A percentile compares a stretch with the other conserved stretches of the same genome.
Evolutionary conservation across 2,888 invertebrate genomes (phyloP).

Genomic region (Drosophila parthenogenetica): DNA sequence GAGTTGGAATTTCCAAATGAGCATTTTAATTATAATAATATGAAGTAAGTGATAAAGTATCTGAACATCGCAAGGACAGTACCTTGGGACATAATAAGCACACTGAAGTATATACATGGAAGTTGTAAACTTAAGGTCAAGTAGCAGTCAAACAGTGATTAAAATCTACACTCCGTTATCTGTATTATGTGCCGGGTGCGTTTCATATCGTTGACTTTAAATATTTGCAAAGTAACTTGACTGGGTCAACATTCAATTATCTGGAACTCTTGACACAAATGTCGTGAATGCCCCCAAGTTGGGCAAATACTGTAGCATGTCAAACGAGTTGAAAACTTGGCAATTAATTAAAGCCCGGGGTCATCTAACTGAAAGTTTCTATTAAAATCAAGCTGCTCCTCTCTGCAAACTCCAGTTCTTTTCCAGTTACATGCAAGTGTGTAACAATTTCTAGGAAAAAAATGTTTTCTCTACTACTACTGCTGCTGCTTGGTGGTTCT

Average conservation of each 20-base stretch:
- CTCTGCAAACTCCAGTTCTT: slow-evolving; percentile 38
- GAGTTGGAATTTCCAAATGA: background rate
- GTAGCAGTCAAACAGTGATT: slow-evolving; percentile 45
- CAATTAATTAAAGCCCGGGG: slow-evolving; percentile 69
- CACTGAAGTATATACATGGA: background rate
- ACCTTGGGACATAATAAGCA: background rate
- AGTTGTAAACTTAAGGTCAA: slow-evolving; percentile 33
- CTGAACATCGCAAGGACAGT: background rate
- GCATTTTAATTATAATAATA: background rate
- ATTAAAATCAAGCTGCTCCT: slow-evolving; percentile 56
- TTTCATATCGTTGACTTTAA: slow-evolving; percentile 45
- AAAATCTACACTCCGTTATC: slow-evolving; percentile 39
- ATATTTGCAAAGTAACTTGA: slow-evolving; percentile 62
- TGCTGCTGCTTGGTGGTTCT: slow-evolving; percentile 26
- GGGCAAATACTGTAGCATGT: slow-evolving; percentile 48
- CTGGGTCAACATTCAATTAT: slow-evolving; percentile 64
- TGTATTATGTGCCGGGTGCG: slow-evolving; percentile 26
- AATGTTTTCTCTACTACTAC: slow-evolving; percentile 25
- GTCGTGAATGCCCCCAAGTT: slow-evolving; percentile 50
- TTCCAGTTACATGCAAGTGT: slow-evolving; percentile 4
- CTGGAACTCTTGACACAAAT: slow-evolving; percentile 71
- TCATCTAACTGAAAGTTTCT: slow-evolving; percentile 46
- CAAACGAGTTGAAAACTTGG: slow-evolving; percentile 48
- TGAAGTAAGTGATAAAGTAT: background rate
- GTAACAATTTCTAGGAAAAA: slow-evolving; percentile 22